These are phyloP conservation scores for Prunella strophiata DNA, from an alignment of 2,797 vertebrate species.

Conservation along the genomic window DNA sequence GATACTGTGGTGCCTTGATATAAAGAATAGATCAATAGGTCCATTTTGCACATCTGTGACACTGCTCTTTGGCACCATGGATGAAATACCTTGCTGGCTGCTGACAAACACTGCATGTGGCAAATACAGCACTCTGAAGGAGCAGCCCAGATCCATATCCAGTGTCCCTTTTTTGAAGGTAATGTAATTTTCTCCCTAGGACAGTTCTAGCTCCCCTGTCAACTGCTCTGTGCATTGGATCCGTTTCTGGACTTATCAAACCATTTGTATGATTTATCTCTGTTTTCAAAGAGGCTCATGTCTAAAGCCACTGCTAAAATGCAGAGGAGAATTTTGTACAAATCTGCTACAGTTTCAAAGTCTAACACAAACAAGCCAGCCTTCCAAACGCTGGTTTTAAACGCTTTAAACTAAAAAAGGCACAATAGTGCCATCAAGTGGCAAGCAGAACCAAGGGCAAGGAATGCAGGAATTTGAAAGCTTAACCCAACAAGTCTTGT, in stretches of 20 bases:
- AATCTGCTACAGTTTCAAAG: neutral
- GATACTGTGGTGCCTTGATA: neutral
- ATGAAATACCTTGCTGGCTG: neutral
- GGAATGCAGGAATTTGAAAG: neutral
- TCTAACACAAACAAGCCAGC: neutral
- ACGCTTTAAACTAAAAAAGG: neutral
- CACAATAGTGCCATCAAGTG: conserved; percentile 38
- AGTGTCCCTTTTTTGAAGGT: neutral
- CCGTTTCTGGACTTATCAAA: neutral
- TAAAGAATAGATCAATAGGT: neutral
- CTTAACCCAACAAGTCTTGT: neutral
- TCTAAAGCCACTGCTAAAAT: neutral
- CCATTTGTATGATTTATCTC: neutral
- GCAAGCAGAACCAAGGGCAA: neutral
- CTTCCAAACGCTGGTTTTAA: neutral
- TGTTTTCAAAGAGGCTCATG: neutral
- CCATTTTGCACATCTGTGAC: neutral
- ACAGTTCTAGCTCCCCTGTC: neutral
- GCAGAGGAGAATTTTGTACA: neutral
- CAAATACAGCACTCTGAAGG: neutral
- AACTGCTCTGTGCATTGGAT: neutral
- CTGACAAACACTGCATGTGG: neutral
- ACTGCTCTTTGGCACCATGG: neutral
- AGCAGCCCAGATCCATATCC: neutral
- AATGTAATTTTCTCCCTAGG: neutral